Evolutionary conservation across 2,888 invertebrate species (phyloP), one percentile per base, ranked within the genome.

Genomic region (Drosophila mimica): DNA sequence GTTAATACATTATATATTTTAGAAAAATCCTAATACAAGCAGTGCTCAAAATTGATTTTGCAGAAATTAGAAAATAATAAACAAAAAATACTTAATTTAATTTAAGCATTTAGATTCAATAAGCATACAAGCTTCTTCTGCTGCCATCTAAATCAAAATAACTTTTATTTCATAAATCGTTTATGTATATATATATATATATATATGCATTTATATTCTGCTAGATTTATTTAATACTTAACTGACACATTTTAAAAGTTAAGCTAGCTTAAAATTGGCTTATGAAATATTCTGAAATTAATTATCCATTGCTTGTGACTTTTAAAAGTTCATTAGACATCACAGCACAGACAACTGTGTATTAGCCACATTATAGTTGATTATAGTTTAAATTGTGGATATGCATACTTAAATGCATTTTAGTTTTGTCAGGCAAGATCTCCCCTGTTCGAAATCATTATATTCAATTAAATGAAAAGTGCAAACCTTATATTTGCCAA

Each of bases 401-500:
- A 20, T 57, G 31, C 57, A 40, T 25, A 28, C 9, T 34, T 57
- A n/a, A 34, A 28, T 31, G 17, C 11, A 25, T 40, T 25, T 8
- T 0, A 46, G 20, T 9, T 52, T 33, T 43, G 40, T 58, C 72
- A 65, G 25, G 54, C 38, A 25, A 59, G n/a, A 48, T 54, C 17
- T n/a, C 8, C n/a, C 36, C 17, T 40, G 43, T 43, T 43, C 3
- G 31, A 25, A 28, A 31, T 52, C 43, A 31, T 56, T 30, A 31
- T 25, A 43, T 34, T 57, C n/a, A n/a, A 36, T 15, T 36, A 17
- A 15, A 13, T 4, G 13, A 31, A 20, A 36, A 46, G 7, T 54
- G 25, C 36, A 51, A 49, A 17, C 36, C 17, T 43, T 38, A 53
- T 52, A 54, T 69, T 73, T 67, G 65, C 58, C 73, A 70, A 64